Percentiles rank a stretch among this genome's conserved stretches.
Evolutionary conservation across 2,797 vertebrate species (phyloP).

Genomic region (Bothrops alternatus): DNA sequence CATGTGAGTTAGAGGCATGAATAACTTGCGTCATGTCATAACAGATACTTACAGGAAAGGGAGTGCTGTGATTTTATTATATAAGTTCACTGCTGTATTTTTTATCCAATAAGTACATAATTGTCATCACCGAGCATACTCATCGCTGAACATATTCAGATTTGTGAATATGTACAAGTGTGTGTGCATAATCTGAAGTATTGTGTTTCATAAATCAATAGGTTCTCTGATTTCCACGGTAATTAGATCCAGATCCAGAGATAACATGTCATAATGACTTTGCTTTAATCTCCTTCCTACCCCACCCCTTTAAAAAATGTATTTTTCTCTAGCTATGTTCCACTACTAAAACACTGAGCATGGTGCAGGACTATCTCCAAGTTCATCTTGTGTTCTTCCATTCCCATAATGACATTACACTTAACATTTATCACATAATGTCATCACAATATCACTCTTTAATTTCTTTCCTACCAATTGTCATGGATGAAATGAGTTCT

Average conservation of each 20-base stretch:
- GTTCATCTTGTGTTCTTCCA: neutral
- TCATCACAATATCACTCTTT: neutral
- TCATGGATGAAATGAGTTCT: neutral
- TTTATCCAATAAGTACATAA: neutral
- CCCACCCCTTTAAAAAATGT: neutral
- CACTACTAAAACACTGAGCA: neutral
- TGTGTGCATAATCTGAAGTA: neutral
- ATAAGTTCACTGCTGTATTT: constrained; percentile 11
- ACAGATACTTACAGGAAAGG: constrained; percentile 27
- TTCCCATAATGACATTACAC: neutral
- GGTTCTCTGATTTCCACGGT: neutral
- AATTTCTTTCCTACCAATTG: neutral
- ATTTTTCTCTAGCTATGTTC: neutral
- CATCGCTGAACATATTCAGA: neutral
- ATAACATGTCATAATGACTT: neutral
- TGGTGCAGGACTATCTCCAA: neutral
- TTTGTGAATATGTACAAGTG: neutral
- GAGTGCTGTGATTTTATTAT: constrained; percentile 26
- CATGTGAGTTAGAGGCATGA: constrained; percentile 15
- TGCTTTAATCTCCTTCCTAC: neutral
- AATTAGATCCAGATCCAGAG: neutral
- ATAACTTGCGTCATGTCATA: constrained; percentile 23
- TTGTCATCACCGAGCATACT: neutral
- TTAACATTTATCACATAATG: neutral
- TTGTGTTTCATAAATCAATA: neutral